Base-by-base conservation (phyloP, 2,797 vertebrate species). In the Poecilia velifera region DNA sequence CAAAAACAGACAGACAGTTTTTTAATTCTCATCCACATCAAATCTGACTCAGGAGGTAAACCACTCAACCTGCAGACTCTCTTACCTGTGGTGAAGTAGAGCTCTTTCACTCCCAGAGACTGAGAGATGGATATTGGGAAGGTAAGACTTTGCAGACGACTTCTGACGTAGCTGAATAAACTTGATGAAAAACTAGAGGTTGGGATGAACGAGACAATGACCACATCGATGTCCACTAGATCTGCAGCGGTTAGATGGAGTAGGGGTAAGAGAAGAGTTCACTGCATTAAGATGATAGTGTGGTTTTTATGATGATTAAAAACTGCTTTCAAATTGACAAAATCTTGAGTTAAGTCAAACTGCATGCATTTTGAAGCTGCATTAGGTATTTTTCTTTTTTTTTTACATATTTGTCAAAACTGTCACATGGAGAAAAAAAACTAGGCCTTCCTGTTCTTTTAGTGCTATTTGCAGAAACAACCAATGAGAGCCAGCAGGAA, bases 1-100 rank as follows among this genome's bases (percentile, higher is more conserved):
- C 31, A 41, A 25, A 43, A 2, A n/a, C n/a, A 25, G 4, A 9
- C 14, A 36, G 34, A 34, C 28, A 6, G 1, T 8, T 34, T 36
- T 36, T 36, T 36, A 55, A 55, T 62, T 62, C 57, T 13, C 10
- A 53, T 73, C 72, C 4, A 1, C 25, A 31, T 76, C 18, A 47
- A 43, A 68, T 41, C 39, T 43, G 22, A n/a, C 18, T 41, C 20
- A 25, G 36, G 3, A 41, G 10, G 2, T 10, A 4, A 68, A 66
- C 2, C 62, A 25, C 4, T 70, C 1, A 70, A n/a, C 16, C 7
- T 36, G 34, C 31, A 36, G 34, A 8, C 3, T 13, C 39, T 66
- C 36, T 82, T 77, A 92, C 91, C 84, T 82, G 91, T 91, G 13
- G 89, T 92, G 14, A 92, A 51, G 64, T 78, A 55, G 0, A 87